Evolutionary conservation across 1,140 invertebrate genomes (phyloP), one percentile per base, ranked within the genome.

Genomic region (Homarus americanus): DNA sequence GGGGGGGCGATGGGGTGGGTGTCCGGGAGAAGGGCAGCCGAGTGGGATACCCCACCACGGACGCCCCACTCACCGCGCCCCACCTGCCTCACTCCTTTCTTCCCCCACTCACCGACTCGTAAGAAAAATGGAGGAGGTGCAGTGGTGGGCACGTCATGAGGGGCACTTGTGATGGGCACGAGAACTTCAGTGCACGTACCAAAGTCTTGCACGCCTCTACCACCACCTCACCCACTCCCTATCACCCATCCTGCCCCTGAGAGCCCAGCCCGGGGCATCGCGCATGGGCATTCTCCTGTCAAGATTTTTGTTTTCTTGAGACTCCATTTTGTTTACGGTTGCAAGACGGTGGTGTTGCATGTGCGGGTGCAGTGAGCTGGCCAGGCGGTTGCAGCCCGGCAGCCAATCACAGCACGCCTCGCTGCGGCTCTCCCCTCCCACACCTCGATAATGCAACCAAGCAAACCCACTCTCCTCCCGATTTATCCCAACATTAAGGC

Each of bases 311-410:
- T 41, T 78, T 78, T 78, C 75, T 78, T 78, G 38, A 41, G 20
- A 34, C 75, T 78, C 75, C 75, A 78, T 78, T 78, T 78, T 78
- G 75, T 78, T 78, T 78, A 78, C 75, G 75, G 75, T 78, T 78
- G 75, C 75, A 78, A 78, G 75, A 78, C 75, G 75, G 75, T 41
- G 75, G 75, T 78, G 75, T 78, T 78, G 75, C 75, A 78, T 78
- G 72, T 75, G 75, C 75, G 75, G 75, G 75, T 40, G 75, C 75
- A 78, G 75, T 78, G 75, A 78, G 75, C 34, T 17, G n/a, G 75
- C 38, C 36, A 41, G 75, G 38, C 36, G 75, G 75, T 78, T 78
- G 75, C 75, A 78, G 75, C 17, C 75, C 34, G 75, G 3, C 36
- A 78, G 75, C 75, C 75, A 78, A 78, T 78, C 75, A 78, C 36